Evolutionary conservation across 2,888 invertebrate species (phyloP).

Genomic region (Drosophila anomelani): DNA sequence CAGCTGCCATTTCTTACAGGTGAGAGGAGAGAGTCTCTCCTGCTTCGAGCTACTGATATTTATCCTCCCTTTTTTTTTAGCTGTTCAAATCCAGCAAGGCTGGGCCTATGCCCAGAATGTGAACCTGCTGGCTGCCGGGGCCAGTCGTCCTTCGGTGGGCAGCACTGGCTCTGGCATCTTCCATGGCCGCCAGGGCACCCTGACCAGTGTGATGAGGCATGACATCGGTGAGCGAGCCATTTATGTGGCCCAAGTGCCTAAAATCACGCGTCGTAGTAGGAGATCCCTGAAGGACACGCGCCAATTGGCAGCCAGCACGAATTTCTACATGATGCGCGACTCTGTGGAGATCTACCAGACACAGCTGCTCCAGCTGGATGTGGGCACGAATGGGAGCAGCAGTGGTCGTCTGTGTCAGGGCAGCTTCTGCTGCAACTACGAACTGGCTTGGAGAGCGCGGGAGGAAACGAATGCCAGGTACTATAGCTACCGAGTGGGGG

Average conservation of each 20-base stretch:
- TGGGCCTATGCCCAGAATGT: conserved; percentile 89
- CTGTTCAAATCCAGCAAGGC: conserved; percentile 88
- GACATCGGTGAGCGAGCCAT: conserved; percentile 67
- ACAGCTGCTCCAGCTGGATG: conserved; percentile 27
- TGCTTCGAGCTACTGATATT: neutral
- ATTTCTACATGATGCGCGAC: conserved; percentile 72
- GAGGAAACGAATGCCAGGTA: neutral
- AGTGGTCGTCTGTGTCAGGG: conserved; percentile 47
- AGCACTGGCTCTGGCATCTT: conserved; percentile 92
- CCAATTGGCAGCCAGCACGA: neutral
- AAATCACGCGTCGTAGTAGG: conserved; percentile 40
- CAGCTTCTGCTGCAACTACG: conserved; percentile 76
- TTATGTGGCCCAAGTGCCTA: conserved; percentile 76
- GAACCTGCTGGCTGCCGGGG: conserved; percentile 90
- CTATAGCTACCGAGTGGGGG: conserved; percentile 85
- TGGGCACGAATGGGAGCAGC: conserved; percentile 1
- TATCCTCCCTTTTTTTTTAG: conserved; percentile 83
- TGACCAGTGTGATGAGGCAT: conserved; percentile 67
- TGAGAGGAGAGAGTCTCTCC: conserved; percentile 40
- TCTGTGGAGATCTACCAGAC: conserved; percentile 62
- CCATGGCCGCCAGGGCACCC: conserved; percentile 84
- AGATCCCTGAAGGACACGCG: neutral
- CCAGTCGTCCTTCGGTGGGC: conserved; percentile 87
- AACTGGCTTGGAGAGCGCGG: conserved; percentile 53
- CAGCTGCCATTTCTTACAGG: conserved; percentile 91